phyloP scores from a whole-genome alignment of 2,113 vertebrate genomes.

The Lucifuga dentata region DNA sequence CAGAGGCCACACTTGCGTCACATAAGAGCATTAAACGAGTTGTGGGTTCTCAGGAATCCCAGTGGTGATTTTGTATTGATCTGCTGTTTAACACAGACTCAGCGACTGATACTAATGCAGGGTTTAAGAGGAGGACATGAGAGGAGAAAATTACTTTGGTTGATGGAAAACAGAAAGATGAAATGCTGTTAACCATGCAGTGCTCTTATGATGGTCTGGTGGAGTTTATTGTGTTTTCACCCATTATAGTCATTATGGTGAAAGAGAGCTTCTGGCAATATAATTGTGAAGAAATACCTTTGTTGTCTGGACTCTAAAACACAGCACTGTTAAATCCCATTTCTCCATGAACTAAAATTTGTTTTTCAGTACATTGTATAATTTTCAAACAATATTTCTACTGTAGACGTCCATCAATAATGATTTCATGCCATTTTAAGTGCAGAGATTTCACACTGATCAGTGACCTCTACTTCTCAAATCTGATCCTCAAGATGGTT shows the following conservation, averaged over 20 bases:
- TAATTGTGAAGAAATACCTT: slow-evolving; percentile 27
- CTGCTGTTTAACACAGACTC: slow-evolving; percentile 51
- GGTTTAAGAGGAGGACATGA: slow-evolving; percentile 27
- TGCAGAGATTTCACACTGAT: too few species aligned
- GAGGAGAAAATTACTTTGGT: slow-evolving; percentile 28
- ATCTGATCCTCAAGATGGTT: too few species aligned
- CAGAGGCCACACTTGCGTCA: too few species aligned
- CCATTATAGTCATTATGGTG: slow-evolving; percentile 62
- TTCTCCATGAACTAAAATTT: background rate
- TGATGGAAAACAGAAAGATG: slow-evolving; percentile 38
- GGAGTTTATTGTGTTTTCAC: slow-evolving; percentile 69
- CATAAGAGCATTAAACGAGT: slow-evolving; percentile 20
- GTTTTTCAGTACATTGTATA: too few species aligned
- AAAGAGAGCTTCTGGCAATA: slow-evolving; percentile 37
- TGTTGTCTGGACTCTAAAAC: slow-evolving; percentile 2
- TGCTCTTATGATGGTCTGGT: slow-evolving; percentile 81
- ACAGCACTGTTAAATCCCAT: slow-evolving; percentile 3
- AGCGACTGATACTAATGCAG: slow-evolving; percentile 67
- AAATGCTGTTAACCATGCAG: background rate
- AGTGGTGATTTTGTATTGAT: slow-evolving; percentile 54
- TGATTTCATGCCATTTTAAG: too few species aligned
- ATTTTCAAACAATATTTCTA: too few species aligned
- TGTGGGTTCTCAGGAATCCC: slow-evolving; percentile 19
- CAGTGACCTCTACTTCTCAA: too few species aligned
- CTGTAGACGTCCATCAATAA: too few species aligned